phyloP scores from a whole-genome alignment of 2,888 invertebrate species.

The Pachycephus smyrnensis region DNA sequence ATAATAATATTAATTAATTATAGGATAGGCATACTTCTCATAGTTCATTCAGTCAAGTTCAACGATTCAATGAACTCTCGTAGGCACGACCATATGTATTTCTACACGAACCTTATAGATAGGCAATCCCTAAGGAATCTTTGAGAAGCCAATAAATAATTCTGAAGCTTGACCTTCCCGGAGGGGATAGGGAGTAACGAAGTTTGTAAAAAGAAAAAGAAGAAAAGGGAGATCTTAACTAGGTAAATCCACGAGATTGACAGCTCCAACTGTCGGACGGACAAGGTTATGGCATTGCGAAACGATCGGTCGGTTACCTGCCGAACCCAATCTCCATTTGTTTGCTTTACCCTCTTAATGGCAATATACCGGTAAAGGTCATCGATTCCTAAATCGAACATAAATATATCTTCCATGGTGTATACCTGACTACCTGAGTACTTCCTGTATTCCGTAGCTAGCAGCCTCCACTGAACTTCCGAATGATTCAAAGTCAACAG shows the following conservation, averaged over 20 bases:
- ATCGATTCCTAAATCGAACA: background rate
- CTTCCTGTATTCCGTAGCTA: background rate
- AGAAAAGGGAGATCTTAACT: background rate
- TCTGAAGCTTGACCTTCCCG: background rate
- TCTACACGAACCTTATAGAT: background rate
- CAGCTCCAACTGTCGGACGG: background rate
- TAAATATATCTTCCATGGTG: background rate
- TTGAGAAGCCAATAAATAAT: background rate
- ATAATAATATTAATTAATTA: background rate
- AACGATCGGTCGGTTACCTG: background rate
- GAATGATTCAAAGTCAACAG: background rate
- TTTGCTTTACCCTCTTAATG: background rate
- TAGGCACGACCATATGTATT: background rate
- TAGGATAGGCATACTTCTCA: background rate
- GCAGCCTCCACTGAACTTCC: background rate
- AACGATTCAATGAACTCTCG: background rate
- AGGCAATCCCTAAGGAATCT: background rate
- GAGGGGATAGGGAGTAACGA: background rate
- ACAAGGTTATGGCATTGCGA: background rate
- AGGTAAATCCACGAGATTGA: background rate
- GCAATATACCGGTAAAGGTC: background rate
- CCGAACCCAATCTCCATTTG: background rate
- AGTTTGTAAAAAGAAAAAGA: background rate
- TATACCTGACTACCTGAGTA: background rate
- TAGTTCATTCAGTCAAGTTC: background rate